Percentiles rank a stretch among this genome's conserved stretches.
These are phyloP conservation scores for Ceriagrion tenellum DNA, from an alignment of 2,888 invertebrate species.

Conservation along the genomic window DNA sequence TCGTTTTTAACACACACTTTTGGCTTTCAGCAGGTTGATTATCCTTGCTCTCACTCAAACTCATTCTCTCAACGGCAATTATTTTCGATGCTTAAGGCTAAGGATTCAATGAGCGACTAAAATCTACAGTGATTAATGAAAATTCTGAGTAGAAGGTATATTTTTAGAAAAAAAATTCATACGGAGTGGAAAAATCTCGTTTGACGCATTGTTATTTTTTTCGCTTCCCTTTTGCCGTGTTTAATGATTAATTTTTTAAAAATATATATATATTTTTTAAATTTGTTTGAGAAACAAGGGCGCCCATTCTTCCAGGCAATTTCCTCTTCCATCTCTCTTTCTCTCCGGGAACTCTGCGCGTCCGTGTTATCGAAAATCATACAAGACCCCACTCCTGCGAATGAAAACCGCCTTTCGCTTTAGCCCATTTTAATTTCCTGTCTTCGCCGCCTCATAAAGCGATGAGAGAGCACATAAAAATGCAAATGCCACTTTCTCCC, in stretches of 20 bases:
- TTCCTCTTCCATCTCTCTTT: background rate
- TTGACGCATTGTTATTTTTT: background rate
- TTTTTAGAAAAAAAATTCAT: background rate
- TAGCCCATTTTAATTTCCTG: conserved; percentile 62
- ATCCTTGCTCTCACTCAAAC: background rate
- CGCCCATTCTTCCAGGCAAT: conserved; percentile 29
- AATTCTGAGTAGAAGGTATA: background rate
- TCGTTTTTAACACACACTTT: background rate
- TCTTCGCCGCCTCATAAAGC: conserved; percentile 60
- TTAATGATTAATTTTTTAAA: conserved; percentile 8
- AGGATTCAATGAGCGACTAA: background rate
- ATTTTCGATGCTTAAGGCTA: background rate
- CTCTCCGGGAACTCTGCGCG: background rate
- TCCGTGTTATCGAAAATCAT: conserved; percentile 59
- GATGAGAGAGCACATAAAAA: conserved; percentile 40
- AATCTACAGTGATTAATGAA: background rate
- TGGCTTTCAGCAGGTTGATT: background rate
- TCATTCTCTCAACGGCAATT: background rate
- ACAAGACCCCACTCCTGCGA: conserved; percentile 24
- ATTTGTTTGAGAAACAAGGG: conserved; percentile 24
- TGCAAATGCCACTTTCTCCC: conserved; percentile 51
- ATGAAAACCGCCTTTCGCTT: conserved; percentile 54
- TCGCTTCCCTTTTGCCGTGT: background rate
- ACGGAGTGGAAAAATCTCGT: background rate
- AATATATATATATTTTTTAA: too few relatives aligned